These are phyloP conservation scores for Gonioctena quinquepunctata DNA, from an alignment of 1,140 invertebrate species.

Conservation along the genomic window DNA sequence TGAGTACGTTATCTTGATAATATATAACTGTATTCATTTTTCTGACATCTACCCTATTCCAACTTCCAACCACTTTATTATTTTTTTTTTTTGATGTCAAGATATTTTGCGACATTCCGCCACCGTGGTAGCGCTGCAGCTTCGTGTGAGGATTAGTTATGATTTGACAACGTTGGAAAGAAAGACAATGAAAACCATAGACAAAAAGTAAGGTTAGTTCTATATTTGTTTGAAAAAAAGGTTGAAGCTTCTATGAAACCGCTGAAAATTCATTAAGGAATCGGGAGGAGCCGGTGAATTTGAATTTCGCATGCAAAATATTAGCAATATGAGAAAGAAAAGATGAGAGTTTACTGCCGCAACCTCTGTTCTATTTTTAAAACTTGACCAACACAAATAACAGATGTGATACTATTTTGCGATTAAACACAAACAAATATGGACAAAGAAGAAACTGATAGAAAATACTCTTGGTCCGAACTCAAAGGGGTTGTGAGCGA, in stretches of 20 bases:
- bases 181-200: neutral
- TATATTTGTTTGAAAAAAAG: constrained; percentile 29
- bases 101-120: too few relatives aligned
- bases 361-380: constrained; percentile 17
- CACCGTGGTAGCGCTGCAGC: too few relatives aligned
- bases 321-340: neutral
- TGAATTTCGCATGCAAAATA: neutral
- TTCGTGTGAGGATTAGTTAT: too few relatives aligned
- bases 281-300: neutral
- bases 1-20: too few relatives aligned
- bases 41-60: too few relatives aligned
- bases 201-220: constrained; percentile 29
- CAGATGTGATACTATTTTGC: constrained; percentile 25
- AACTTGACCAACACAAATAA: constrained; percentile 19
- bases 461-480: constrained; percentile 73
- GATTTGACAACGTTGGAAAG: neutral
- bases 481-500: constrained; percentile 80
- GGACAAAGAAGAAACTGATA: constrained; percentile 28
- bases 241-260: constrained; percentile 12
- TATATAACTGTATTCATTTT: too few relatives aligned
- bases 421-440: constrained; percentile 16
- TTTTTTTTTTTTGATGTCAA: too few relatives aligned
- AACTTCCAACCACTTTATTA: too few relatives aligned
- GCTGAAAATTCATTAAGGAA: neutral
- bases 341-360: neutral